Evolutionary conservation across 2,113 vertebrate genomes (phyloP).

Genomic region (Tachuris rubrigastra): DNA sequence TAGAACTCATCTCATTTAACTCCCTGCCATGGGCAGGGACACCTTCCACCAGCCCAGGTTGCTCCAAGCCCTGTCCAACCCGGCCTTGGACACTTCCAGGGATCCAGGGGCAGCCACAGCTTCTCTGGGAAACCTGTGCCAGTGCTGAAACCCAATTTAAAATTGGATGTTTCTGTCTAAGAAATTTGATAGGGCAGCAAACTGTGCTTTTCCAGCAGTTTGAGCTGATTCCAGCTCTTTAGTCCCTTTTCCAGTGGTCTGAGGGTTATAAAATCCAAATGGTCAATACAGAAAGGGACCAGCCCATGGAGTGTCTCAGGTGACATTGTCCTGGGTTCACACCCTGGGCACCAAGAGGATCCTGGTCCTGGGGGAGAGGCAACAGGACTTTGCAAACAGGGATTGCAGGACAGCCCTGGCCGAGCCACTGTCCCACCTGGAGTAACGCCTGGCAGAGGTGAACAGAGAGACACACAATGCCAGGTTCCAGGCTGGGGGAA

Average conservation of each 20-base stretch:
- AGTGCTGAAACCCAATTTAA: not conserved
- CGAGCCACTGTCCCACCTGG: not conserved
- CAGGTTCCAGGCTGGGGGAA: too few relatives aligned
- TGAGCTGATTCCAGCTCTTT: not conserved
- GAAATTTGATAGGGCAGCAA: not conserved
- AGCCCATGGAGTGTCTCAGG: not conserved
- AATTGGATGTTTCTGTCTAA: fast-evolving
- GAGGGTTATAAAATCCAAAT: not conserved
- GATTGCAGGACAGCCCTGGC: not conserved
- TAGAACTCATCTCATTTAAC: not conserved
- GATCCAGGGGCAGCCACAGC: not conserved
- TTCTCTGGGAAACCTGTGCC: not conserved
- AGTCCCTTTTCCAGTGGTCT: fast-evolving
- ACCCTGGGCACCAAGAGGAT: not conserved
- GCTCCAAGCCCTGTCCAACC: not conserved
- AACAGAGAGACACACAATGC: fast-evolving
- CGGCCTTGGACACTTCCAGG: not conserved
- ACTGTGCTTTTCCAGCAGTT: not conserved
- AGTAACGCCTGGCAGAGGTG: fast-evolving
- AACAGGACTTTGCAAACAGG: not conserved
- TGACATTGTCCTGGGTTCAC: fast-evolving
- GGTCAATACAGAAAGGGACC: not conserved
- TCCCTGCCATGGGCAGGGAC: not conserved
- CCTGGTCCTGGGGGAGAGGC: not conserved
- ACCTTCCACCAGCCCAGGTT: not conserved